These are phyloP conservation scores for Macrosoma leucophasiata DNA, from an alignment of 2,888 invertebrate genomes.

Conservation along the genomic window DNA sequence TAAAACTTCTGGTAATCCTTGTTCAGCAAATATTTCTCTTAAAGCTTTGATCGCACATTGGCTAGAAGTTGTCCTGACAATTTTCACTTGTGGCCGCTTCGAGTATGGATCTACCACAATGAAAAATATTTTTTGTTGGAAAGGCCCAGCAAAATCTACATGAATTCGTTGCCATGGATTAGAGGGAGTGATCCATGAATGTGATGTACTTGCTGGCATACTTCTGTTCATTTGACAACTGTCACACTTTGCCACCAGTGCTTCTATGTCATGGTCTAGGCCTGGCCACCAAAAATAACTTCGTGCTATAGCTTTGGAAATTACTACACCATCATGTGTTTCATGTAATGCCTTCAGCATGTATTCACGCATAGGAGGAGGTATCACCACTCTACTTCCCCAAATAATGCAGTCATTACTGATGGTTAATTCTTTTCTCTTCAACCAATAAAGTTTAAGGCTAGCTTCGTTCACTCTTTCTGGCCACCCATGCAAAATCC, in stretches of 20 bases:
- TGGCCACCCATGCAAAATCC: neutral
- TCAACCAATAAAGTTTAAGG: neutral
- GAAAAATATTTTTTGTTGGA: slow-evolving; percentile 12
- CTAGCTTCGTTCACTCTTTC: neutral
- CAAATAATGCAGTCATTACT: slow-evolving; percentile 1
- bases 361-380: neutral
- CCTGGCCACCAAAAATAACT: slow-evolving; percentile 22
- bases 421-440: neutral
- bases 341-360: slow-evolving; percentile 1
- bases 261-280: slow-evolving; percentile 10
- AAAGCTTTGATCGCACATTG: slow-evolving; percentile 10
- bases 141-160: slow-evolving; percentile 18
- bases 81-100: slow-evolving; percentile 15
- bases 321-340: neutral
- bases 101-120: slow-evolving; percentile 13
- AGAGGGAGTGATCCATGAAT: slow-evolving; percentile 10
- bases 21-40: slow-evolving; percentile 8
- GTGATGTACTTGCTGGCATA: no score
- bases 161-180: slow-evolving; percentile 16
- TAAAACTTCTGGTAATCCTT: slow-evolving; percentile 11
- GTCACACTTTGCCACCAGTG: neutral
- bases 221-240: slow-evolving; percentile 3
- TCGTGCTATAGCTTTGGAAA: slow-evolving; percentile 17
- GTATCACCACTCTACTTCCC: neutral
- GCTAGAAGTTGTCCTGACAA: slow-evolving; percentile 8